Evolutionary conservation across 2,113 vertebrate genomes (phyloP), one percentile per base, ranked within the genome.

Genomic region (Pluvianellus socialis): DNA sequence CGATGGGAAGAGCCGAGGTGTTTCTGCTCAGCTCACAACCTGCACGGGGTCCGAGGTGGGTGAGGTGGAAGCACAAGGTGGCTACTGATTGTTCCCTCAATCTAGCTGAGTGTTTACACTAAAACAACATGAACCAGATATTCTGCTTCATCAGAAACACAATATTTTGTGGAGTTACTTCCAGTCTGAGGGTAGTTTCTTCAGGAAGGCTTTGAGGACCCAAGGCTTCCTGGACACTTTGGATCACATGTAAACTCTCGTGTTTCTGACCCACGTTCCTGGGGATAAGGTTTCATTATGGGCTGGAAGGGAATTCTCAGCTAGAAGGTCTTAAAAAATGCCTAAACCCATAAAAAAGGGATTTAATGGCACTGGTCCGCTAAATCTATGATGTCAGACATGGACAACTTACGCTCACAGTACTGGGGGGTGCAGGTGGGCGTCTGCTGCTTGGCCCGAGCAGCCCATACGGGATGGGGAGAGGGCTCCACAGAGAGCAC

Each of bases 1-100:
- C 0, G 0, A 17, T 7, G 20, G 53, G 40, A 47, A 88, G 65
- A 75, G 42, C 53, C 0, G 0, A 38, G 47, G n/a, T n/a, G 32
- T 17, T 16, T 91, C 35, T 91, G 63, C 45, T 27, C 67, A 86
- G 72, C 28, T 66, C 59, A 33, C 53, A 55, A 9, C 23, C 80
- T 52, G 23, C 13, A 0, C 0, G 2, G 62, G 22, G 27, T n/a
- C 18, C 7, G 4, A 45, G 66, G 42, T 32, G 56, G 27, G 27
- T 13, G 32, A 40, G 28, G 44, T 19, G 7, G 20, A 67, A 62
- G 33, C 5, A 8, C 9, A 3, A 38, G 28, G 28, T 22, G 63
- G 44, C 42, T 38, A n/a, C 3, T 0, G 14, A 16, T 32, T 53
- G 8, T 20, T 30, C 15, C 6, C 28, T 6, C 50, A 87, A 10